Evolutionary conservation across 2,888 invertebrate species (phyloP), one percentile per base, ranked within the genome.

Genomic region (Laothoe populi): DNA sequence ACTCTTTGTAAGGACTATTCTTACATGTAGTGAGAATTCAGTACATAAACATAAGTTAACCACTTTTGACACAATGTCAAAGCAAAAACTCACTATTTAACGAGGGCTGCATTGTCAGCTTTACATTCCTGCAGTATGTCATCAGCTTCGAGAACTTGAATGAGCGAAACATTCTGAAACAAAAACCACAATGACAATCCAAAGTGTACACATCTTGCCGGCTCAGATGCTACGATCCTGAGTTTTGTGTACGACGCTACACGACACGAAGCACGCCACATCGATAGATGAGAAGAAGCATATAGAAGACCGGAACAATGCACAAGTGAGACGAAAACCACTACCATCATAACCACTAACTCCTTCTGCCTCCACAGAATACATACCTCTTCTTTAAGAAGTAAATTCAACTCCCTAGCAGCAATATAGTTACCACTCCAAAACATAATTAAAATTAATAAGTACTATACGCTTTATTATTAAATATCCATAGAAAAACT

Each of bases 61-160:
- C 24, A 46, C 46, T 11, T 23, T 23, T 13, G 11, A 11, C 19
- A 21, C 11, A 2, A 53, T 0, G 35, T 11, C 11, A 35, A 11
- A 44, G 16, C 13, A 1, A 19, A 58, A 65, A 96, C 97, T 97
- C 94, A 99, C 98, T 96, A 99, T 84, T 97, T 97, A 74, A 98
- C 95, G 67, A 99, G 94, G 78, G 96, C 96, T 86, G 96, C 97
- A 90, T 98, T 98, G 86, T 97, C 97, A 70, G 96, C 96, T 93
- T 97, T 98, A 89, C 98, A 98, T 94, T 99, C 98, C 88, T 98
- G 98, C 73, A 99, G 94, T 81, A 99, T 96, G 90, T 98, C 98
- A 83, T 98, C 98, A 84, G 98, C 97, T 84, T 99, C 98, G 94
- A 99, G 94, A 70, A 99, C 94, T 88, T 98, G 97, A 80, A 95